These are phyloP conservation scores for Dromiciops gliroides DNA, from an alignment of 2,113 vertebrate species.

Conservation along the genomic window DNA sequence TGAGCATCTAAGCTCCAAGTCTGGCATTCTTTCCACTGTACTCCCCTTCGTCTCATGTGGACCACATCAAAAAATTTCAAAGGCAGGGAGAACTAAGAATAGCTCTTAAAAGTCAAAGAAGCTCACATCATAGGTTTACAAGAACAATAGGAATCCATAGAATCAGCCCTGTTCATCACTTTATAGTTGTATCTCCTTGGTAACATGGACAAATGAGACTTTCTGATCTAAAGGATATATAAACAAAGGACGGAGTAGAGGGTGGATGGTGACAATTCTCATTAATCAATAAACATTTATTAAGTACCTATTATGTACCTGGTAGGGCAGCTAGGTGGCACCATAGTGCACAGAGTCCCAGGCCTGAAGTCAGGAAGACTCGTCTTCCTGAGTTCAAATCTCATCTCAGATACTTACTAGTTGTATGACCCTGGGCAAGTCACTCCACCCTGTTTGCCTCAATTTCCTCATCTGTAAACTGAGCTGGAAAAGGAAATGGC, in stretches of 20 bases:
- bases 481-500: background rate
- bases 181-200: background rate
- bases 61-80: background rate
- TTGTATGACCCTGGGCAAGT: background rate
- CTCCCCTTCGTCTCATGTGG: background rate
- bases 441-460: background rate
- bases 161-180: background rate
- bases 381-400: background rate
- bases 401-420: background rate
- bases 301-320: background rate
- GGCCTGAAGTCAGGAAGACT: background rate
- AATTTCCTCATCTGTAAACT: background rate
- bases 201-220: background rate
- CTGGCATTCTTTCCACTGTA: background rate
- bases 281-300: background rate
- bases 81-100: background rate
- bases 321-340: background rate
- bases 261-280: background rate
- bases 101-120: background rate
- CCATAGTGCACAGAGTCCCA: background rate
- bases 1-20: background rate
- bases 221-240: background rate
- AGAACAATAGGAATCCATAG: background rate
- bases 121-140: background rate
- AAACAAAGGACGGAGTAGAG: background rate